phyloP scores from a whole-genome alignment of 2,888 invertebrate species.

The Melinaea marsaeus region DNA sequence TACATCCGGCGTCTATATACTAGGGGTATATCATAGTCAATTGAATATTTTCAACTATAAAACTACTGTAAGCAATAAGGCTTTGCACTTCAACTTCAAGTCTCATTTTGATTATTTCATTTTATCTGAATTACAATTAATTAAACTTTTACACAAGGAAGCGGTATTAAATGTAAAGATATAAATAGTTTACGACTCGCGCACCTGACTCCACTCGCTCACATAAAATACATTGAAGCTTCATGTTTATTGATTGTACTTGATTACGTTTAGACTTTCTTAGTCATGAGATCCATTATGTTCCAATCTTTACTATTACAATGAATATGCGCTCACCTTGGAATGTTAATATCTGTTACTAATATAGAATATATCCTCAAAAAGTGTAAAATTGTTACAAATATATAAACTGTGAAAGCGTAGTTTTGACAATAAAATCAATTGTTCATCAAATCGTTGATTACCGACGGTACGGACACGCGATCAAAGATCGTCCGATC shows the following conservation, averaged over 20 bases:
- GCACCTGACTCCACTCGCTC: no score
- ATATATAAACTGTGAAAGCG: conserved; percentile 37
- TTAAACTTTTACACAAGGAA: no score
- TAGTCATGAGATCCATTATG: neutral
- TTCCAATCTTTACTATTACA: neutral
- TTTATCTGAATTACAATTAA: no score
- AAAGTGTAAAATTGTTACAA: conserved; percentile 8
- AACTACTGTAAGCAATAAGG: no score
- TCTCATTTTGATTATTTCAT: no score
- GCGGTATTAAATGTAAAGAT: no score
- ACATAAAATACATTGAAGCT: no score
- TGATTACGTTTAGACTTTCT: neutral
- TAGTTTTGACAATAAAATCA: conserved; percentile 31
- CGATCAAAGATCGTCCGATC: conserved; percentile 44
- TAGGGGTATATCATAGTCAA: conserved; percentile 15
- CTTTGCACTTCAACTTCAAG: no score
- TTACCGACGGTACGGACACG: conserved; percentile 55
- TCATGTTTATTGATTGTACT: no score
- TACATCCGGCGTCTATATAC: conserved; percentile 45
- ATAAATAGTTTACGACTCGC: no score
- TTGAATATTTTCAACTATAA: neutral
- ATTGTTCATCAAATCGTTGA: conserved; percentile 48
- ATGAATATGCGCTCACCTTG: neutral
- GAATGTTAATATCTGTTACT: neutral
- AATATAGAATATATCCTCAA: neutral